Evolutionary conservation across 2,113 vertebrate species (phyloP).

Genomic region (Cheilinus undulatus): DNA sequence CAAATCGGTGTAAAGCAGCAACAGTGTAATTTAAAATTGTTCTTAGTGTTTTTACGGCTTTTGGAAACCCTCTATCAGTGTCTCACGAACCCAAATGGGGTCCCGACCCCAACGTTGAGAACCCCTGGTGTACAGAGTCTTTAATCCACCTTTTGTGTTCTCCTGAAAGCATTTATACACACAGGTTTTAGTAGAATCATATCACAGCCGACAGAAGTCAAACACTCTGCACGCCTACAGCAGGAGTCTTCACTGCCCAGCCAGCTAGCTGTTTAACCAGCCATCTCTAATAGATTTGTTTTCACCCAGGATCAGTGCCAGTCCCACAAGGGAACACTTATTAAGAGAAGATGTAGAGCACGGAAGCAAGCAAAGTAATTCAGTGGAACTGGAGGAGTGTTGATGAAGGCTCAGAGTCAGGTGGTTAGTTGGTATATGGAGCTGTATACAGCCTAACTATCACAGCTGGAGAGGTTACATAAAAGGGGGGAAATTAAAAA

Average conservation of each 20-base stretch:
- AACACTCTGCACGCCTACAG: background rate
- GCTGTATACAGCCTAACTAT: background rate
- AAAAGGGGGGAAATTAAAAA: slow-evolving; percentile 1
- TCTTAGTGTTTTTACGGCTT: no score
- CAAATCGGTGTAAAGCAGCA: no score
- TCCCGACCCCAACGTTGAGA: no score
- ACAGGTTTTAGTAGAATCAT: no score
- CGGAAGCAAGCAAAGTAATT: slow-evolving; percentile 4
- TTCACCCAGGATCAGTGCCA: slow-evolving; percentile 49
- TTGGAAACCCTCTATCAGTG: no score
- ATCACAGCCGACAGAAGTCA: no score
- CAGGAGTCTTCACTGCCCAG: background rate
- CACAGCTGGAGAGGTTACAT: slow-evolving; percentile 1
- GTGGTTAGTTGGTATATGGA: background rate
- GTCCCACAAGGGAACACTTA: slow-evolving; percentile 11
- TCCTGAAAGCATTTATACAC: no score
- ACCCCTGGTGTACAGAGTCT: no score
- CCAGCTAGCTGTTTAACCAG: background rate
- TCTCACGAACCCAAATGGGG: no score
- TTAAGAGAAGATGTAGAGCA: slow-evolving; percentile 15
- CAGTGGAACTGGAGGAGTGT: slow-evolving; percentile 5
- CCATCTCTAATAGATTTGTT: slow-evolving; percentile 47
- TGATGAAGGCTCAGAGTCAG: background rate
- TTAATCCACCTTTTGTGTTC: no score
- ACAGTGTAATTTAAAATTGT: no score